Percentiles rank a stretch among this genome's conserved stretches.
Conservation (phyloP, 2,888 invertebrate genomes). For the Melinopterus prodromus region DNA sequence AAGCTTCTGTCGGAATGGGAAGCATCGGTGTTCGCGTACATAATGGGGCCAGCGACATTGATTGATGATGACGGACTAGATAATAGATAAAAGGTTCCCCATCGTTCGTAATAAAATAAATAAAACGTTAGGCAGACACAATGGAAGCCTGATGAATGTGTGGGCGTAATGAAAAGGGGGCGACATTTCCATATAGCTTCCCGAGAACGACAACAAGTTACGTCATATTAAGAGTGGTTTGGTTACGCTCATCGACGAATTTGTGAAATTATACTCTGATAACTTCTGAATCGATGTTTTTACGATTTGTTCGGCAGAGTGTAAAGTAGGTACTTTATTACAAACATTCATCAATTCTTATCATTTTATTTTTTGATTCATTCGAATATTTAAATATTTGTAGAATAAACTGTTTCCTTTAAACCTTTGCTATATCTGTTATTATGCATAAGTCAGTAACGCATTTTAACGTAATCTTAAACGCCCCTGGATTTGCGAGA, state of each 20-base stretch:
- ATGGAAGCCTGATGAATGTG: neutral
- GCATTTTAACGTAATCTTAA: no score
- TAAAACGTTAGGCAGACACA: neutral
- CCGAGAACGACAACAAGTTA: neutral
- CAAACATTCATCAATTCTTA: no score
- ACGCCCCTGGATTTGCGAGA: no score
- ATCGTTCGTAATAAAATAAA: neutral
- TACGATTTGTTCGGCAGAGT: no score
- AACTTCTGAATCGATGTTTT: no score
- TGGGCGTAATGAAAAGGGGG: neutral
- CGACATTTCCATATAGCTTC: neutral
- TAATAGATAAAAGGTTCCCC: neutral
- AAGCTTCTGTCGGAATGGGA: neutral
- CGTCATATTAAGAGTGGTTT: neutral
- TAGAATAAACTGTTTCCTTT: no score
- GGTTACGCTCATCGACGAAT: neutral
- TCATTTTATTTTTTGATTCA: no score
- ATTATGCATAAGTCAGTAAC: no score
- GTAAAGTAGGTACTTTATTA: no score
- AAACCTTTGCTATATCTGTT: no score
- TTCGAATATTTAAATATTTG: no score
- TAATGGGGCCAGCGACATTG: neutral
- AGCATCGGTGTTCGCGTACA: neutral
- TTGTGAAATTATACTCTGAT: no score
- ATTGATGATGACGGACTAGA: neutral